These are phyloP conservation scores for Escarpia spicata DNA, from an alignment of 2,888 invertebrate genomes.

Conservation along the genomic window DNA sequence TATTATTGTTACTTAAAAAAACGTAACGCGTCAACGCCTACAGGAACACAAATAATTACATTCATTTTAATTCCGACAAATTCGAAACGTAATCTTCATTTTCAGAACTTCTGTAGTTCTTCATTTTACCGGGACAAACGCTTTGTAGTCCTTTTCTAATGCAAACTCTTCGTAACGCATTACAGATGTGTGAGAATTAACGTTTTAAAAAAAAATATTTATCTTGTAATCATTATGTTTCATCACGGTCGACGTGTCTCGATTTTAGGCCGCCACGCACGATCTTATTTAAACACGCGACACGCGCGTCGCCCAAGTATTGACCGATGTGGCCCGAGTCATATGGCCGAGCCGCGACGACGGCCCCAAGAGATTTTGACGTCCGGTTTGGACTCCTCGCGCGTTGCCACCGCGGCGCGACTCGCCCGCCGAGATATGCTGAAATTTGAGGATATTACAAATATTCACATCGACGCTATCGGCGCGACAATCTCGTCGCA, in stretches of 20 bases:
- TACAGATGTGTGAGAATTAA: not conserved
- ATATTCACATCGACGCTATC: constrained; percentile 13
- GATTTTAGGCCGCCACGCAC: not conserved
- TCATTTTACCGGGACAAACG: not conserved
- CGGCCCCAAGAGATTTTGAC: not conserved
- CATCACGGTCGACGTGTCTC: not conserved
- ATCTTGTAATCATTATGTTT: not conserved
- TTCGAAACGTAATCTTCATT: not conserved
- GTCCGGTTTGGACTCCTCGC: not conserved
- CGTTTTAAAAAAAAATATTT: not conserved
- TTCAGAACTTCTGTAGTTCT: not conserved
- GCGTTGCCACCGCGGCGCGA: constrained; percentile 1
- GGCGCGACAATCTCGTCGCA: constrained; percentile 11
- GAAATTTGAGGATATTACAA: constrained; percentile 16
- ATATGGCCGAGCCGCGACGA: not conserved
- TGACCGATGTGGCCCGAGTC: not conserved
- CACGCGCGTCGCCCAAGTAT: not conserved
- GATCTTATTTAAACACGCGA: not conserved
- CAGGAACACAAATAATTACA: not conserved
- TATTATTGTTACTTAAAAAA: not conserved
- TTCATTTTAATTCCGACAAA: not conserved
- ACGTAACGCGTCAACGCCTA: not conserved
- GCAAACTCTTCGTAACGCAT: not conserved
- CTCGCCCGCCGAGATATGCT: not conserved
- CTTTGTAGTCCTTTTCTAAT: not conserved